Percentiles rank a stretch among this genome's conserved stretches.
These are phyloP conservation scores for Dipus sagitta DNA, from an alignment of 2,797 vertebrate genomes.

Conservation along the genomic window DNA sequence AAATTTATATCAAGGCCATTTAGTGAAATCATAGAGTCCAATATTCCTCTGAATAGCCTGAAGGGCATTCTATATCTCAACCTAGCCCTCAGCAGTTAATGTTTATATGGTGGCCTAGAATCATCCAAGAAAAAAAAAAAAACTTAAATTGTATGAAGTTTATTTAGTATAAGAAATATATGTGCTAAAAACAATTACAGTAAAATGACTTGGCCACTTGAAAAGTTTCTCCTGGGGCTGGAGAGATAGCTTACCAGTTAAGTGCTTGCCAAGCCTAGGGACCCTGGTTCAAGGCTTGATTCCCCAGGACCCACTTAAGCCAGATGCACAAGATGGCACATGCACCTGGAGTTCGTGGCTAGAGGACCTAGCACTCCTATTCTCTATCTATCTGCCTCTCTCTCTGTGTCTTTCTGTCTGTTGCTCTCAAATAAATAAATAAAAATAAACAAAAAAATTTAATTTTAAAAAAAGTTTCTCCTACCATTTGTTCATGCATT, in stretches of 20 bases:
- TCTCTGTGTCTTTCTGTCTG: too few species aligned
- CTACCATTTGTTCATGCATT: not conserved
- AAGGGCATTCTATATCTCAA: not conserved
- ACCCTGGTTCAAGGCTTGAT: too few species aligned
- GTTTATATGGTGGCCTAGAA: slow-evolving; percentile 36
- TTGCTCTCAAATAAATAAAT: too few species aligned
- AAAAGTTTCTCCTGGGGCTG: not conserved
- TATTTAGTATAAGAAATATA: slow-evolving; percentile 19
- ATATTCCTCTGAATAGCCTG: not conserved
- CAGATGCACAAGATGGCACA: too few species aligned
- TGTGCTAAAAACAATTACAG: slow-evolving; percentile 16
- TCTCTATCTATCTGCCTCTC: too few species aligned
- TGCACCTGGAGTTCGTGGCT: too few species aligned
- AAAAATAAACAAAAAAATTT: too few species aligned
- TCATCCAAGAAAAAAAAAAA: slow-evolving; percentile 41
- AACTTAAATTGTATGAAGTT: slow-evolving; percentile 3
- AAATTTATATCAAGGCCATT: slow-evolving; percentile 4
- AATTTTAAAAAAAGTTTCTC: not conserved
- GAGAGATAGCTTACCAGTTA: too few species aligned
- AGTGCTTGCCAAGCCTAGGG: too few species aligned
- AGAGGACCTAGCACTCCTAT: too few species aligned
- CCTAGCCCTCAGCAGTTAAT: not conserved
- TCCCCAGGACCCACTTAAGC: too few species aligned
- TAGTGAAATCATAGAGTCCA: not conserved
- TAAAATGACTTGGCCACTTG: slow-evolving; percentile 3